Percentiles rank a stretch among this genome's conserved stretches.
These are phyloP conservation scores for Drosophila siamana DNA, from an alignment of 2,888 invertebrate genomes.

Conservation along the genomic window DNA sequence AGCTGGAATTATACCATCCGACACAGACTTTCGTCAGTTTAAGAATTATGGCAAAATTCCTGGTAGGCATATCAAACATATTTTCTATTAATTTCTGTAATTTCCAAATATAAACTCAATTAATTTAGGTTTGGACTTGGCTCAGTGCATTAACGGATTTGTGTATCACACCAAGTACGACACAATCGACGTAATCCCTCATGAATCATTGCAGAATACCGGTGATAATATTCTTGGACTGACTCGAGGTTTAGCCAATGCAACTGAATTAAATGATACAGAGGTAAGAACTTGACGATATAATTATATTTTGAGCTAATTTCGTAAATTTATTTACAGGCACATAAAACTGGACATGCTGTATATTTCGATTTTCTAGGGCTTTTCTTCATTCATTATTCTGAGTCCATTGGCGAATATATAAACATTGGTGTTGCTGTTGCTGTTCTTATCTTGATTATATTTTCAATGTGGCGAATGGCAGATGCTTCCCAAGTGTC, in stretches of 20 bases:
- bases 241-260: constrained; percentile 86
- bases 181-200: constrained; percentile 87
- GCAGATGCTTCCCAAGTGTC: constrained; percentile 51
- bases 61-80: constrained; percentile 62
- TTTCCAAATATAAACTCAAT: not conserved
- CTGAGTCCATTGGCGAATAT: constrained; percentile 85
- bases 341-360: constrained; percentile 84
- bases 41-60: constrained; percentile 82
- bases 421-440: constrained; percentile 83
- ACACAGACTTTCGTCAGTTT: constrained; percentile 89
- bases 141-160: constrained; percentile 90
- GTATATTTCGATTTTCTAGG: constrained; percentile 92
- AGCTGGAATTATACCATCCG: constrained; percentile 88
- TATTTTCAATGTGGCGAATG: constrained; percentile 73
- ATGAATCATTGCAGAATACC: constrained; percentile 90
- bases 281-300: not conserved
- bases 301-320: not conserved
- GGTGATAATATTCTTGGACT: constrained; percentile 90
- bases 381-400: constrained; percentile 88
- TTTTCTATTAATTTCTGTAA: not conserved
- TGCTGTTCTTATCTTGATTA: constrained; percentile 75
- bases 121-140: constrained; percentile 89
- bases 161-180: constrained; percentile 92
- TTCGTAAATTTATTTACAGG: constrained; percentile 72
- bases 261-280: constrained; percentile 75